phyloP scores from a whole-genome alignment of 1,140 invertebrate species.

The Zaprionus ghesquierei region DNA sequence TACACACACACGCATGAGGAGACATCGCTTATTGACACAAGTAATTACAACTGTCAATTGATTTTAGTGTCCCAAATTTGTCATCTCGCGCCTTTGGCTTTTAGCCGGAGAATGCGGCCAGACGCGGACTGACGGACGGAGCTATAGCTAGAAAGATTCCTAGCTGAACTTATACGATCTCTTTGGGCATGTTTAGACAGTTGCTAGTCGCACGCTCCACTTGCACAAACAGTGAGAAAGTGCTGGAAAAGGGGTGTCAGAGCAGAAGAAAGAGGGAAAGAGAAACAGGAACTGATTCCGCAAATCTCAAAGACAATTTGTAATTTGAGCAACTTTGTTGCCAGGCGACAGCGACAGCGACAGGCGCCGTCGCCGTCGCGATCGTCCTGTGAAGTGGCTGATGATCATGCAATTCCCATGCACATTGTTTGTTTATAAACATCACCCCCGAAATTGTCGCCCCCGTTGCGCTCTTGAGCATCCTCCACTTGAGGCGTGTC shows the following conservation, averaged over 20 bases:
- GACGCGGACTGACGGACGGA: neutral
- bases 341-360: neutral
- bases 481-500: constrained; percentile 58
- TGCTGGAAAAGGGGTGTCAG: constrained; percentile 8
- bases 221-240: neutral
- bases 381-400: constrained; percentile 29
- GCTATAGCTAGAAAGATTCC: constrained; percentile 7
- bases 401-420: constrained; percentile 44
- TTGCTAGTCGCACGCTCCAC: constrained; percentile 50
- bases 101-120: constrained; percentile 62
- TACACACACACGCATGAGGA: neutral
- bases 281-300: neutral
- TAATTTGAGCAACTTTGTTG: constrained; percentile 51
- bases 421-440: constrained; percentile 71
- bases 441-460: constrained; percentile 24
- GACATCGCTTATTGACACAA: constrained; percentile 55
- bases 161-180: constrained; percentile 5
- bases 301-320: constrained; percentile 21
- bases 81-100: constrained; percentile 54
- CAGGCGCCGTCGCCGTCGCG: constrained; percentile 15
- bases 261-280: neutral
- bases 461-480: constrained; percentile 45
- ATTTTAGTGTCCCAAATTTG: constrained; percentile 77
- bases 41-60: constrained; percentile 76
- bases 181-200: constrained; percentile 56